A percentile compares a stretch with the other conserved stretches of the same genome.
Conservation (phyloP, 1,140 invertebrate species). For the Mizuhopecten yessoensis region DNA sequence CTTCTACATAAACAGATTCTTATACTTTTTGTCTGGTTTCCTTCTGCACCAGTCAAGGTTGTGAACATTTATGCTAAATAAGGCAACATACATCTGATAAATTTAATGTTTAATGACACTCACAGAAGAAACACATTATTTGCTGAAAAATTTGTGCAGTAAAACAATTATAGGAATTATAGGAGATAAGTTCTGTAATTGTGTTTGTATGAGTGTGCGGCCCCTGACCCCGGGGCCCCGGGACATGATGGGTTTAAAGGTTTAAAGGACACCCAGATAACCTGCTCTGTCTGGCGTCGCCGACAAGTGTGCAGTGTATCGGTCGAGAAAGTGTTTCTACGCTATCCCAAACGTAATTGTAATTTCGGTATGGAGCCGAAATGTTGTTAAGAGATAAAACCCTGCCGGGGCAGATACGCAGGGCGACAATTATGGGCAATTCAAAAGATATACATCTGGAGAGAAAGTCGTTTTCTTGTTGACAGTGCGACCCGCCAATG, state of each 20-base stretch:
- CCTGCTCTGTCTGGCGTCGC: not conserved
- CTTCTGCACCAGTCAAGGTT: not conserved
- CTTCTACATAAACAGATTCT: too few relatives aligned
- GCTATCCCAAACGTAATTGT: constrained; percentile 3
- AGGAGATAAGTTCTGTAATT: not conserved
- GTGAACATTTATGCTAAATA: not conserved
- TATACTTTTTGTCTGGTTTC: too few relatives aligned
- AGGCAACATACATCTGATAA: not conserved
- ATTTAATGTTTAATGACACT: not conserved
- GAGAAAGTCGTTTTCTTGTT: constrained; percentile 27
- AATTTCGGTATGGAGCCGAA: constrained; percentile 37
- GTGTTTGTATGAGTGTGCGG: not conserved
- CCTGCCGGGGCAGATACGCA: constrained; percentile 2
- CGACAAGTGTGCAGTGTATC: constrained; percentile 30
- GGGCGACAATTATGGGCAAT: constrained; percentile 37
- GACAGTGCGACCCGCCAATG: constrained; percentile 36
- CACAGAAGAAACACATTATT: not conserved
- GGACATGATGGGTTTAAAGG: not conserved
- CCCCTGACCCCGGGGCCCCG: constrained; percentile 33
- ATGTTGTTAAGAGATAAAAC: constrained; percentile 39
- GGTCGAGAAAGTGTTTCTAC: not conserved
- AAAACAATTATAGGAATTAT: not conserved
- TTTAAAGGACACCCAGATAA: constrained; percentile 12
- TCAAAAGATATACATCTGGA: constrained; percentile 25
- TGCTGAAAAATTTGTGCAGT: not conserved